phyloP scores from a whole-genome alignment of 2,888 invertebrate species.

The Meteorus cinctellus region DNA sequence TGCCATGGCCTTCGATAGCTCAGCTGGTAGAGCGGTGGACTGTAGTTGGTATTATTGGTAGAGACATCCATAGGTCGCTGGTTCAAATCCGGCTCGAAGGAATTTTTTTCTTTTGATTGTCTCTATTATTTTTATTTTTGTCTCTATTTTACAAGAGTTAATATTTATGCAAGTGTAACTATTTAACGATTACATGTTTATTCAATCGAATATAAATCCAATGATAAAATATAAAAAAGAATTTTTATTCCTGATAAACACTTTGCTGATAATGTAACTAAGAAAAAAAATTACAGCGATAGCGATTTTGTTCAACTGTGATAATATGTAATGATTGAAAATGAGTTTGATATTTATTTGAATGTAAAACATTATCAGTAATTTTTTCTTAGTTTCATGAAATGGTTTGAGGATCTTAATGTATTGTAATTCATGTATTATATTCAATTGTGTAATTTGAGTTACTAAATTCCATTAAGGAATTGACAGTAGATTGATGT shows the following conservation, averaged over 20 bases:
- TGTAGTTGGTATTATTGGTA: conserved; percentile 67
- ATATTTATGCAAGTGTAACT: not conserved
- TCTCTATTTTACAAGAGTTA: not conserved
- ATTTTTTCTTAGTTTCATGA: not conserved
- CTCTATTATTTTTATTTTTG: not conserved
- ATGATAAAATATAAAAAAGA: not conserved
- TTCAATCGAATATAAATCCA: not conserved
- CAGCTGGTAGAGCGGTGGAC: conserved; percentile 74
- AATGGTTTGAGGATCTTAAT: no score
- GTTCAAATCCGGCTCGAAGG: conserved; percentile 73
- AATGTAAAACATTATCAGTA: not conserved
- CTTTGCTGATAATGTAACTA: not conserved
- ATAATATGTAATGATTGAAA: not conserved
- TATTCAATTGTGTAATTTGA: no score
- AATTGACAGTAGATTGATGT: not conserved
- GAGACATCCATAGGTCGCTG: conserved; percentile 71
- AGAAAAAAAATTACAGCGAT: not conserved
- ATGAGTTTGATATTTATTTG: not conserved
- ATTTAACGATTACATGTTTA: not conserved
- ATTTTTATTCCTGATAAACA: not conserved
- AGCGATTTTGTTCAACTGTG: not conserved
- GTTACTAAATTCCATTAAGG: no score
- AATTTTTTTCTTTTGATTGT: conserved; percentile 58
- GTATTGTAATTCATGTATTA: no score
- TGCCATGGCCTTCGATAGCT: conserved; percentile 64